Evolutionary conservation across 2,113 vertebrate species (phyloP).

Genomic region (Cairina moschata): DNA sequence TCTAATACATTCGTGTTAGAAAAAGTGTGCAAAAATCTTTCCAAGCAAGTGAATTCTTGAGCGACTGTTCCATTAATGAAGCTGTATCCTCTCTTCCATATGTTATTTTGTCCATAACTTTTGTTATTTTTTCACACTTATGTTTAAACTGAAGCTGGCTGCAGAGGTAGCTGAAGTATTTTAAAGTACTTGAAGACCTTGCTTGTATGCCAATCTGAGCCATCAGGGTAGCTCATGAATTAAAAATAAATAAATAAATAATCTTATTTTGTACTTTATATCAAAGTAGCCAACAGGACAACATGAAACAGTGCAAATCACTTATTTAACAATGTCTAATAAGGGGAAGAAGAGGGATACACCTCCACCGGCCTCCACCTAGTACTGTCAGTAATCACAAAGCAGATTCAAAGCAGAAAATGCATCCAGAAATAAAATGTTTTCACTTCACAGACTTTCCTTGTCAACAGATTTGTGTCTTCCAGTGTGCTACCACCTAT

Average conservation of each 20-base stretch:
- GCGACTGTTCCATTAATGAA: not conserved
- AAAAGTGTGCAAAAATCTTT: not conserved
- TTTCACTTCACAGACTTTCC: not conserved
- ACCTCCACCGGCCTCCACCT: not conserved
- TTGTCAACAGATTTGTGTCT: not conserved
- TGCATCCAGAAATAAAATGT: rapidly evolving
- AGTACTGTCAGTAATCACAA: not conserved
- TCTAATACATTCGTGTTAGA: not conserved
- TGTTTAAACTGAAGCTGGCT: not conserved
- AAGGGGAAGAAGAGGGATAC: not conserved
- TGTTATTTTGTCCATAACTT: not conserved
- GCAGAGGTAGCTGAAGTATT: not conserved
- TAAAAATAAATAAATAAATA: not conserved
- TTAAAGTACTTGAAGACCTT: not conserved
- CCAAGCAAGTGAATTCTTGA: not conserved
- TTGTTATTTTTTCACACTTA: not conserved
- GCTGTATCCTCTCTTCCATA: not conserved
- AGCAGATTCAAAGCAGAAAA: not conserved
- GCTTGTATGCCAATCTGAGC: not conserved
- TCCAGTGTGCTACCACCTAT: not conserved
- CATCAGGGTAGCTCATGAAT: not conserved
- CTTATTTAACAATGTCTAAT: not conserved
- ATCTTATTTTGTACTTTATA: not conserved
- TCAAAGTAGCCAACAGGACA: not conserved
- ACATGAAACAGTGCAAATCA: not conserved